Base-by-base conservation (phyloP, 1,140 invertebrate genomes). In the Zaprionus ornatus region DNA sequence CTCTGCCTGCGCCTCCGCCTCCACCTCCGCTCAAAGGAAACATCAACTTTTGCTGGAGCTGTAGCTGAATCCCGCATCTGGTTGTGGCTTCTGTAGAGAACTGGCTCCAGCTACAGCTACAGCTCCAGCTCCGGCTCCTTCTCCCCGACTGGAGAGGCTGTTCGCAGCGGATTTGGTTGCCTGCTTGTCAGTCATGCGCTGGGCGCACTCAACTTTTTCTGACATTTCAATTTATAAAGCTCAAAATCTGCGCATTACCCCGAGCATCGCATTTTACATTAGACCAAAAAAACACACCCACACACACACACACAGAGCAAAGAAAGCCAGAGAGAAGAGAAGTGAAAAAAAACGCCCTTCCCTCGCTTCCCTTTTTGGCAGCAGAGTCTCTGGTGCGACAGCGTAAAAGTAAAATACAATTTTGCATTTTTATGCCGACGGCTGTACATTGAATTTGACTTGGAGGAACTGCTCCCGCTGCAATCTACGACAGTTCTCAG, bases 171-270 rank as follows among this genome's bases (percentile, higher is more conserved):
- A 27, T 59, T 37, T 72, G 21, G 55, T 45, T 68, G 37, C 45
- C 70, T 59, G 27, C 40, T 59, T 79, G 67, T 79, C 82, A 78
- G 82, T 81, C 72, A 78, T 71, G 71, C 68, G 71, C 71, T 65
- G 70, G 62, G 67, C 65, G 79, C 69, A 55, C 84, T 84, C 85
- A 90, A 90, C 81, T 90, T 90, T 90, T 90, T 90, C 82, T 90
- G 85, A 90, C 85, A 90, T 90, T 90, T 90, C 85, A 90, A 90
- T 90, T 90, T 90, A 90, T 90, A 90, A 90, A 85, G 86, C 86
- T 90, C 79, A 82, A 90, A 88, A 88, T 88, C 81, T 85, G 81
- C 82, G 73, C 84, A 82, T 78, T 90, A 84, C 84, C 85, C 84
- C 70, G 74, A 88, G 84, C 84, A 72, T 52, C 71, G 66, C 80